Evolutionary conservation across 2,797 vertebrate species (phyloP).

Genomic region (Micrastur ruficollis): DNA sequence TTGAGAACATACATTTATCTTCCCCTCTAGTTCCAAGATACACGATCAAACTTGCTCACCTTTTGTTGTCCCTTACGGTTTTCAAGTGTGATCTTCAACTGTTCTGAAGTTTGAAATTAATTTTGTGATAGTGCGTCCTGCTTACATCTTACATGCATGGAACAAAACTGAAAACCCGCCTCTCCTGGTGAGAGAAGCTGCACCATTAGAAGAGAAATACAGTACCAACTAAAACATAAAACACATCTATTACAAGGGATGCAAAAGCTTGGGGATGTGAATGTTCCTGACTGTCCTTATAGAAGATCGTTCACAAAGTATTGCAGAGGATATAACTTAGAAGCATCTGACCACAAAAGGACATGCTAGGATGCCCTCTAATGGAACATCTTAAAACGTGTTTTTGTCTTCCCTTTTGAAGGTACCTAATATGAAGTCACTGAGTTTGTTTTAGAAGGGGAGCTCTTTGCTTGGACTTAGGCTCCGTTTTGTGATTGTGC

Average conservation of each 20-base stretch:
- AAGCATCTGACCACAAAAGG: neutral
- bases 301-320: neutral
- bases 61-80: neutral
- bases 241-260: neutral
- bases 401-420: neutral
- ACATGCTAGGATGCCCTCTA: constrained; percentile 61
- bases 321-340: neutral
- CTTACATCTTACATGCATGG: neutral
- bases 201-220: neutral
- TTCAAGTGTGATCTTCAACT: neutral
- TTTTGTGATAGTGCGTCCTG: neutral
- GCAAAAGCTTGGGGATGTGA: neutral
- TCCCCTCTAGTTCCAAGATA: neutral
- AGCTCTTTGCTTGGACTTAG: neutral
- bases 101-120: neutral
- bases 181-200: neutral
- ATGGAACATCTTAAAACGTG: constrained; percentile 37
- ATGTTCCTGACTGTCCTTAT: neutral
- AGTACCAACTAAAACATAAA: neutral
- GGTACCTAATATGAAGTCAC: neutral
- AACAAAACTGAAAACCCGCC: neutral
- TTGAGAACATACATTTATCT: neutral
- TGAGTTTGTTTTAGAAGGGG: neutral
- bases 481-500: accelerated
- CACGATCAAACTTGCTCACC: neutral